Evolutionary conservation across 1,140 invertebrate genomes (phyloP).

Genomic region (Globodera rostochiensis): DNA sequence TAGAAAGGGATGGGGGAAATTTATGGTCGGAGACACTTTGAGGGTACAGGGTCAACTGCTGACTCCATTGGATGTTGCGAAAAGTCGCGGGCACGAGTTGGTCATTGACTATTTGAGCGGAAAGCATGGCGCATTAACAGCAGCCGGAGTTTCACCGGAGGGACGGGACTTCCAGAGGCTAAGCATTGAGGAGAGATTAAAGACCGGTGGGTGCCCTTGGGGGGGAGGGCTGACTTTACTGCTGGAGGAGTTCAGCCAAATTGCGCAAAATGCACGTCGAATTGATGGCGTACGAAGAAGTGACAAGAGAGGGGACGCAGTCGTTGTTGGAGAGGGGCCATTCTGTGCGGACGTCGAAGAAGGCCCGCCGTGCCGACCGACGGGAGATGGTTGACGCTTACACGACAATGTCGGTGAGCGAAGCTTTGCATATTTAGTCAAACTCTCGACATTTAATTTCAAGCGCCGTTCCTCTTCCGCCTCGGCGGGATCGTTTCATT

Average conservation of each 20-base stretch:
- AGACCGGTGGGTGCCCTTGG: constrained; percentile 34
- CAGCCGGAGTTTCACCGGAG: constrained; percentile 43
- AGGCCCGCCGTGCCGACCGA: neutral
- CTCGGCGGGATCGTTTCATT: constrained; percentile 20
- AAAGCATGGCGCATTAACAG: constrained; percentile 22
- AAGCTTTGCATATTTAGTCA: neutral
- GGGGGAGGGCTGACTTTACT: neutral
- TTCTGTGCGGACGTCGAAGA: constrained; percentile 9
- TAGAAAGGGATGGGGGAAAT: neutral
- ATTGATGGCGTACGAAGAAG: constrained; percentile 24
- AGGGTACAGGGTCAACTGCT: constrained; percentile 39
- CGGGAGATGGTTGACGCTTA: constrained; percentile 27
- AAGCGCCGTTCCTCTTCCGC: constrained; percentile 52
- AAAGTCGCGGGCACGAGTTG: constrained; percentile 39
- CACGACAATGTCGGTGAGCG: constrained; percentile 28
- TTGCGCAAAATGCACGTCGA: constrained; percentile 31
- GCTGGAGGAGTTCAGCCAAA: constrained; percentile 36
- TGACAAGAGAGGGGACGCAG: neutral
- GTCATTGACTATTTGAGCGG: constrained; percentile 54
- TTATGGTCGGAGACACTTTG: neutral
- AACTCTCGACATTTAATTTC: constrained; percentile 4
- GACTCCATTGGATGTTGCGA: constrained; percentile 57
- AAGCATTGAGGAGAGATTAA: constrained; percentile 53
- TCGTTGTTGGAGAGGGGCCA: constrained; percentile 26
- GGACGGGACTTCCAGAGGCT: constrained; percentile 13